Evolutionary conservation across 2,113 vertebrate species (phyloP).

Genomic region (Microtus pennsylvanicus): DNA sequence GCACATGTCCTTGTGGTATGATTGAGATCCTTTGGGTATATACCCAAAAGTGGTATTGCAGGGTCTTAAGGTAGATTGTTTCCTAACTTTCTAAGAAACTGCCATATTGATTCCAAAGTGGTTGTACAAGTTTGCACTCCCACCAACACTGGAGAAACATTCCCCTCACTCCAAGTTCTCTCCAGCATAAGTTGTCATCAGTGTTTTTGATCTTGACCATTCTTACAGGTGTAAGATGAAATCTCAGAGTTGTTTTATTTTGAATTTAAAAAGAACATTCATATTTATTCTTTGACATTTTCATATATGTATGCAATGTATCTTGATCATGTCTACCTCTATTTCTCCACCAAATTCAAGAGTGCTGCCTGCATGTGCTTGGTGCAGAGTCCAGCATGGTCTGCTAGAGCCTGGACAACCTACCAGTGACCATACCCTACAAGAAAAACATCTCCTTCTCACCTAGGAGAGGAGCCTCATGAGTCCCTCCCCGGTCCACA

Average conservation of each 20-base stretch:
- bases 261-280: not conserved
- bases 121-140: too few relatives aligned
- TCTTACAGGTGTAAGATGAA: too few relatives aligned
- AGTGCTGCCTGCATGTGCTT: not conserved
- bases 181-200: too few relatives aligned
- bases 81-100: too few relatives aligned
- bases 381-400: not conserved
- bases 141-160: too few relatives aligned
- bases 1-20: too few relatives aligned
- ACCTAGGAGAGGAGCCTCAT: not conserved
- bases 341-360: not conserved
- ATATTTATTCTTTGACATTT: not conserved
- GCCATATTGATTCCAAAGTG: too few relatives aligned
- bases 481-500: not conserved
- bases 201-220: too few relatives aligned
- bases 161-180: too few relatives aligned
- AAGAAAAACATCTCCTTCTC: not conserved
- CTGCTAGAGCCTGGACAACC: not conserved
- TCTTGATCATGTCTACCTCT: not conserved
- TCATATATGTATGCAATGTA: not conserved
- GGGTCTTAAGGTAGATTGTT: too few relatives aligned
- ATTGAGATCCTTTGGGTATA: too few relatives aligned
- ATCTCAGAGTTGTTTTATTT: not conserved
- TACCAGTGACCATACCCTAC: not conserved
- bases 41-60: too few relatives aligned